Base-by-base conservation (phyloP, 2,113 vertebrate genomes). In the Brachyhypopomus occidentalis region DNA sequence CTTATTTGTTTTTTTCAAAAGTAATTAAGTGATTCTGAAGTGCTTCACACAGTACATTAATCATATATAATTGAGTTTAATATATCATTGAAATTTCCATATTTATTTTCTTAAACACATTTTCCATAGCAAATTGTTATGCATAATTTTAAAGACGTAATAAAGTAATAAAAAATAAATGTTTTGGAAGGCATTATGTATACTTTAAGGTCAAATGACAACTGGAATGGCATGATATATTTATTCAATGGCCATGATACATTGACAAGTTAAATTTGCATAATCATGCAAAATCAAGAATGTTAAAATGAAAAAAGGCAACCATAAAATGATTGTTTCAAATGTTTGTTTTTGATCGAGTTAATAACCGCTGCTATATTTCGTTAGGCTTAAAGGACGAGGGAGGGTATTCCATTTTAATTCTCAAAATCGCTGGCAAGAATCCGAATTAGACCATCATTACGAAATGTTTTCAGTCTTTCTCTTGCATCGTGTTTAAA, bases 181-280 rank as follows among this genome's bases (percentile, higher is more conserved):
- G 22, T 45, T 25, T 52, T 14, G 45, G 12, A 11, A 52, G 14
- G 56, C 22, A 25, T 45, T 52, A 1, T 52, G 58, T 27, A 45
- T 63, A 63, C 58, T 75, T 20, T 80, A 8, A 17, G 17, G 64
- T 64, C 30, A 62, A 14, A 82, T 77, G 25, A 52, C 56, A 52
- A 27, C 56, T 36, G 12, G 59, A 38, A 73, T 56, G 19, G 19
- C 23, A 30, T 12, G 36, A 70, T 79, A 67, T 34, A 56, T 63
- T 58, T 34, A 55, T 41, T 62, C 60, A 7, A 74, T 60, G 27
- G 38, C 27, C 8, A 6, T 20, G n/a, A 52, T 23, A 73, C 38
- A 71, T 6, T 73, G 45, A 22, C 63, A 58, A 16, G 20, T 70
- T 56, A 23, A 62, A 25, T 67, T 77, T 73, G 74, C 59, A 71